Conservation (phyloP, 2,113 vertebrate species). For the Mobula birostris region DNA sequence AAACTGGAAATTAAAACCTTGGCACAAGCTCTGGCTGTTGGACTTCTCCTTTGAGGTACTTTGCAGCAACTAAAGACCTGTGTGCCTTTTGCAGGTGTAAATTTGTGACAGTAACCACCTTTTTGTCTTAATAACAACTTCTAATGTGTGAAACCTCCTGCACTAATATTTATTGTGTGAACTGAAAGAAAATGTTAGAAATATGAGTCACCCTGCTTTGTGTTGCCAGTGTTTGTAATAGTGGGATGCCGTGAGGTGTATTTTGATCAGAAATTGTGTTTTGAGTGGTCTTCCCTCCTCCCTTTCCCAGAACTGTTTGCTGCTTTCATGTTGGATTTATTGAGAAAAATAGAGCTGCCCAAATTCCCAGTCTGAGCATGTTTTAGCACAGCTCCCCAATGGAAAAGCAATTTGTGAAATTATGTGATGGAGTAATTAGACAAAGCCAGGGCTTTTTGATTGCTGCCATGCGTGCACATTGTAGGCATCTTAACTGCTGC, state of each 20-base stretch:
- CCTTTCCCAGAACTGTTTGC: conserved; percentile 44
- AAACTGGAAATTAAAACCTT: background rate
- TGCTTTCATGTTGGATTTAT: conserved; percentile 96
- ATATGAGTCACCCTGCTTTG: background rate
- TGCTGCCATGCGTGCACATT: conserved; percentile 71
- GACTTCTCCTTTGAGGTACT: conserved; percentile 38
- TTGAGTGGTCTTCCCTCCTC: conserved; percentile 39
- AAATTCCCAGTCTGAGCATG: conserved; percentile 81
- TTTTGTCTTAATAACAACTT: conserved; percentile 7
- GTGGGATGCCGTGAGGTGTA: background rate
- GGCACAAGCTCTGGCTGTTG: background rate
- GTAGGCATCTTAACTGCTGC: conserved; percentile 49
- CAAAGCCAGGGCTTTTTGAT: conserved; percentile 79
- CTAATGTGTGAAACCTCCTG: conserved; percentile 1
- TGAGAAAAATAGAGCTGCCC: conserved; percentile 87
- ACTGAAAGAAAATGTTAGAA: background rate
- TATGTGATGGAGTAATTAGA: conserved; percentile 99
- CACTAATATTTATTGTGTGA: too few species aligned
- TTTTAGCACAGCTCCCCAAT: conserved; percentile 87
- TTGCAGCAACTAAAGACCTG: conserved; percentile 37
- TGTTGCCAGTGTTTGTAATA: background rate
- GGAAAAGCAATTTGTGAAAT: conserved; percentile 99
- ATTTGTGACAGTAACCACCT: conserved; percentile 29
- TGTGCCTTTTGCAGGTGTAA: conserved; percentile 21
- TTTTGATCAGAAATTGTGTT: conserved; percentile 8